phyloP scores from a whole-genome alignment of 2,888 invertebrate species.

The Tuberolachnus salignus region DNA sequence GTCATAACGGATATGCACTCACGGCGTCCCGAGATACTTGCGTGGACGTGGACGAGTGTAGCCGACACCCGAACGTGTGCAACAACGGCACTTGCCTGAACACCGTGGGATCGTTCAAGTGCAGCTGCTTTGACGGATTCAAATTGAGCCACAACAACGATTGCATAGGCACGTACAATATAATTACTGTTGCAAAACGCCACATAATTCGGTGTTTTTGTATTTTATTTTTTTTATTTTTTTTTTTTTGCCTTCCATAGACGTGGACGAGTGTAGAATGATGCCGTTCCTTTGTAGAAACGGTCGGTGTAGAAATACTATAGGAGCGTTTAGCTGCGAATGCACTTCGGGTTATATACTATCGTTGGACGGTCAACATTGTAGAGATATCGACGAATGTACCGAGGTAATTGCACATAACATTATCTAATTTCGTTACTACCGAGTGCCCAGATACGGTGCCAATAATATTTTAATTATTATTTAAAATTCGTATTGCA shows the following conservation, averaged over 20 bases:
- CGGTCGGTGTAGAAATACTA: slow-evolving; percentile 79
- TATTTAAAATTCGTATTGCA: too few relatives aligned
- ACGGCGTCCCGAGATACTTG: slow-evolving; percentile 72
- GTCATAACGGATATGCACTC: slow-evolving; percentile 75
- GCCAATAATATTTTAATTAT: neutral
- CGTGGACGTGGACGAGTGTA: slow-evolving; percentile 76
- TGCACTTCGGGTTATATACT: slow-evolving; percentile 80
- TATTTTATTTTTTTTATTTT: too few relatives aligned
- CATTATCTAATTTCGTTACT: slow-evolving; percentile 22
- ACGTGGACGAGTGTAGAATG: slow-evolving; percentile 82
- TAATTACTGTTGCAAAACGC: too few relatives aligned
- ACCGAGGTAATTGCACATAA: slow-evolving; percentile 68
- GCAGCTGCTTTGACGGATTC: slow-evolving; percentile 78
- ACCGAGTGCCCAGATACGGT: neutral
- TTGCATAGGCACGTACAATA: slow-evolving; percentile 69
- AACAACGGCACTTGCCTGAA: slow-evolving; percentile 80
- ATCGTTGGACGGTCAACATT: slow-evolving; percentile 76
- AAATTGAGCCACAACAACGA: slow-evolving; percentile 79
- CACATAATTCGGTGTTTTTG: slow-evolving; percentile 19
- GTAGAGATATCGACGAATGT: slow-evolving; percentile 81
- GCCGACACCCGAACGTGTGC: slow-evolving; percentile 74
- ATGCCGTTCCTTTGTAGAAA: slow-evolving; percentile 86
- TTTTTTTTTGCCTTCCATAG: too few relatives aligned
- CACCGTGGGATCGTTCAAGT: slow-evolving; percentile 73
- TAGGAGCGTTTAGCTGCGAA: slow-evolving; percentile 81